phyloP scores from a whole-genome alignment of 2,113 vertebrate genomes.

The Galemys pyrenaicus region DNA sequence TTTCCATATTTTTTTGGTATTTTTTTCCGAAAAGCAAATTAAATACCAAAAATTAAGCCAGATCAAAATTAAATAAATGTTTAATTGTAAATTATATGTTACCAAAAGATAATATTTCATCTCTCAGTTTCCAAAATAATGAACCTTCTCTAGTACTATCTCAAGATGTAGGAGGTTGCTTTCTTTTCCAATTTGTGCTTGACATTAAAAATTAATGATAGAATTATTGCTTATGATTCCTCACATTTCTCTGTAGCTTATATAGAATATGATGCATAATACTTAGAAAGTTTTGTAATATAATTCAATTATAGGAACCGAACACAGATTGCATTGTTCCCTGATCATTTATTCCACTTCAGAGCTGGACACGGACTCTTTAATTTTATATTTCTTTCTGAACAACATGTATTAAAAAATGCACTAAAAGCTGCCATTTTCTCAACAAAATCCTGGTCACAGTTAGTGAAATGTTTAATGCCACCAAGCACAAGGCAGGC shows the following conservation, averaged over 20 bases:
- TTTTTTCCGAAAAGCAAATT: not conserved
- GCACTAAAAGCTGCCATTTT: conserved; percentile 43
- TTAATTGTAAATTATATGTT: not conserved
- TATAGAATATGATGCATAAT: not conserved
- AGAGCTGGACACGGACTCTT: not conserved
- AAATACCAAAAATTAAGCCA: not conserved
- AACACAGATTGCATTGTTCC: not conserved
- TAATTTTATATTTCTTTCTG: conserved; percentile 56
- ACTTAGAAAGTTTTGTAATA: conserved; percentile 27
- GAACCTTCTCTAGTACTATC: not conserved
- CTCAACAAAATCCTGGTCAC: conserved; percentile 60
- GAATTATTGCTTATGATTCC: conserved; percentile 22
- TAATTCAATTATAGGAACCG: conserved; percentile 61
- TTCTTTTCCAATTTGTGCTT: not conserved
- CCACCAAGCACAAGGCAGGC: conserved; percentile 56
- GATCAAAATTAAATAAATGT: not conserved
- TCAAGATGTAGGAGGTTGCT: not conserved
- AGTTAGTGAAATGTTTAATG: conserved; percentile 81
- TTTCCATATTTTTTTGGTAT: not conserved
- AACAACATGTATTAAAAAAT: conserved; percentile 32
- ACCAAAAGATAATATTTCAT: not conserved
- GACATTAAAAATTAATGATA: conserved; percentile 62
- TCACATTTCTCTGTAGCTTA: conserved; percentile 19
- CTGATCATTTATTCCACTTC: conserved; percentile 39
- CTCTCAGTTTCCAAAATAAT: not conserved